phyloP scores from a whole-genome alignment of 2,888 invertebrate species.

The Eremobia ochroleuca region DNA sequence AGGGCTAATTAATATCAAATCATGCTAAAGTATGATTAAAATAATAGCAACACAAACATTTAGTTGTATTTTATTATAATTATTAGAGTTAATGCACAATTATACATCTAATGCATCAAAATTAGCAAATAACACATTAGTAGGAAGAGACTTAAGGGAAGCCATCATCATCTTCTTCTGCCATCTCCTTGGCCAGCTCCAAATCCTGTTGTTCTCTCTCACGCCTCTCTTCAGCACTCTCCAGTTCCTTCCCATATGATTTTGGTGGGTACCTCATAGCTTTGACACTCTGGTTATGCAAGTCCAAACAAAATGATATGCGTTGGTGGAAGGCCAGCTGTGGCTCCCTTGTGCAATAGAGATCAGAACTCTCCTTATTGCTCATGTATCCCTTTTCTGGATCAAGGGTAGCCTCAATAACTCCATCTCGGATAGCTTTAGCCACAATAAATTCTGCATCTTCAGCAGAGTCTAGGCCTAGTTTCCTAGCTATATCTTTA shows the following conservation, averaged over 20 bases:
- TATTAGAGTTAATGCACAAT: slow-evolving; percentile 67
- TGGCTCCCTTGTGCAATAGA: slow-evolving; percentile 99
- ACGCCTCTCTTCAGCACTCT: slow-evolving; percentile 98
- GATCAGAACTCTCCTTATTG: slow-evolving; percentile 98
- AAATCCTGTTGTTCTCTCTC: slow-evolving; percentile 99
- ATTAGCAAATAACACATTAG: slow-evolving; percentile 56
- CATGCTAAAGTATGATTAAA: slow-evolving; percentile 5
- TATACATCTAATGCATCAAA: slow-evolving; percentile 70
- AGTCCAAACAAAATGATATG: slow-evolving; percentile 98
- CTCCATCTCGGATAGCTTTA: slow-evolving; percentile 99
- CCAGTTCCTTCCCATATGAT: slow-evolving; percentile 99
- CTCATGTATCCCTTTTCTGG: slow-evolving; percentile 99
- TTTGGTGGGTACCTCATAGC: slow-evolving; percentile 99
- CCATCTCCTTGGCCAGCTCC: slow-evolving; percentile 99
- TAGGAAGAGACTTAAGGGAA: slow-evolving; percentile 88
- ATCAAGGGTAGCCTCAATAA: slow-evolving; percentile 99
- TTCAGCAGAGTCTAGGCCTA: slow-evolving; percentile 98
- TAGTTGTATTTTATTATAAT: slow-evolving; percentile 59
- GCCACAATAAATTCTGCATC: slow-evolving; percentile 99
- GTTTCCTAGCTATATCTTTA: slow-evolving; percentile 97
- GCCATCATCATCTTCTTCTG: slow-evolving; percentile 99
- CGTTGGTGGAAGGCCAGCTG: slow-evolving; percentile 99
- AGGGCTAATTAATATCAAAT: not conserved
- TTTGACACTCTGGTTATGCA: slow-evolving; percentile 99
- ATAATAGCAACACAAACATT: slow-evolving; percentile 38